These are phyloP conservation scores for Helicolenus hilgendorfi DNA, from an alignment of 2,797 vertebrate genomes.

Conservation along the genomic window DNA sequence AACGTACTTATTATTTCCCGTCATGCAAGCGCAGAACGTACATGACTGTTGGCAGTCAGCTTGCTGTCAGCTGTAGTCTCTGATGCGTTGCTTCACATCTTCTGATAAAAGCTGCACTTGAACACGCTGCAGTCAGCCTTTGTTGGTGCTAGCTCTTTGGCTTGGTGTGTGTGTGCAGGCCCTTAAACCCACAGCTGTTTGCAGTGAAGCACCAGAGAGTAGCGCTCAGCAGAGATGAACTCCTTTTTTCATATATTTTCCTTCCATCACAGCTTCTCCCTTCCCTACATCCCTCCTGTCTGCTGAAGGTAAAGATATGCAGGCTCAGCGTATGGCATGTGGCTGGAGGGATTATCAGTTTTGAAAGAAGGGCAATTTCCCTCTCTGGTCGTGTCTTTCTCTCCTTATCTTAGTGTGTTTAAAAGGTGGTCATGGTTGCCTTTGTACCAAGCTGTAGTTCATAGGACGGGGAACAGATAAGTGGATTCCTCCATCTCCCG, in stretches of 20 bases:
- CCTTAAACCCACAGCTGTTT: constrained; percentile 49
- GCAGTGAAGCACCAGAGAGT: constrained; percentile 26
- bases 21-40: neutral
- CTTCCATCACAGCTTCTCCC: constrained; percentile 3
- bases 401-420: constrained; percentile 48
- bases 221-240: constrained; percentile 26
- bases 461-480: constrained; percentile 22
- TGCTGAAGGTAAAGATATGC: constrained; percentile 54
- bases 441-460: constrained; percentile 50
- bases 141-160: constrained; percentile 2
- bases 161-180: neutral
- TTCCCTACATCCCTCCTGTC: neutral
- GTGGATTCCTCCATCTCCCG: constrained; percentile 39
- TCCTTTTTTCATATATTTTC: constrained; percentile 24
- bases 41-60: neutral
- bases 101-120: constrained; percentile 32
- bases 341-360: constrained; percentile 62
- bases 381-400: constrained; percentile 5
- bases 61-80: constrained; percentile 20
- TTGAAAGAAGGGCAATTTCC: constrained; percentile 38
- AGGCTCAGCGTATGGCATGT: constrained; percentile 55
- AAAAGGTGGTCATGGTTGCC: constrained; percentile 32
- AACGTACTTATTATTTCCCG: neutral
- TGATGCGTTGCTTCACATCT: constrained; percentile 1
- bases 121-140: constrained; percentile 10